Evolutionary conservation across 2,797 vertebrate genomes (phyloP), one percentile per base, ranked within the genome.

Genomic region (Microchirus variegatus): DNA sequence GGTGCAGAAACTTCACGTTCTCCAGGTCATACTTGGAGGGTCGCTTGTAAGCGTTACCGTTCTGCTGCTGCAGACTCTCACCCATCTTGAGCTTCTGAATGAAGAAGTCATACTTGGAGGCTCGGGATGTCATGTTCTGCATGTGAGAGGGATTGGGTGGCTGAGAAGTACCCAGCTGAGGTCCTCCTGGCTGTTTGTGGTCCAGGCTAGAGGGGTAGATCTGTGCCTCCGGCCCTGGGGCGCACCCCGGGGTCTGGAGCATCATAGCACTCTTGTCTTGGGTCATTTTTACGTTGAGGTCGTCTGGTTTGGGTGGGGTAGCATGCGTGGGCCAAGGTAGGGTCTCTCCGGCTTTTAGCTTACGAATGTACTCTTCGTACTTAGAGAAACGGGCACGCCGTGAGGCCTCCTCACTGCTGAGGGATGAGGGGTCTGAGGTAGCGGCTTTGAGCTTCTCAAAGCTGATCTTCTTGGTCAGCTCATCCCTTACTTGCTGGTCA

Each of bases 361-460:
- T 98, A 80, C 97, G 96, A 84, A 99, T 99, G 85, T 98, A 99
- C 84, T 99, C 97, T 93, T 99, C 97, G 0, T 98, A 98, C 85
- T 99, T 99, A 87, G 98, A 99, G 92, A 98, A 96, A 55, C 97
- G 96, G 11, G 95, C 96, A 9, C 96, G 93, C 69, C 97, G 96
- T 67, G 94, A 94, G 74, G 94, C 93, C 6, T 98, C 97, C 56
- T 98, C 96, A 0, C 91, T 87, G 42, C 91, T 66, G 10, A 95
- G 91, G 63, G 93, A 88, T 56, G 90, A 77, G 11, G 92, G 79
- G 89, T 97, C 96, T 63, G 95, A 95, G 93, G 95, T 94, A 94
- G 96, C 89, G 8, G 95, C 90, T 26, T 96, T 96, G 77, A 95
- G 91, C 91, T 96, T 98, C 80, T 98, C 96, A 19, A 98, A 97